Conservation (phyloP, 2,797 vertebrate genomes). For the Ispidina lecontei region DNA sequence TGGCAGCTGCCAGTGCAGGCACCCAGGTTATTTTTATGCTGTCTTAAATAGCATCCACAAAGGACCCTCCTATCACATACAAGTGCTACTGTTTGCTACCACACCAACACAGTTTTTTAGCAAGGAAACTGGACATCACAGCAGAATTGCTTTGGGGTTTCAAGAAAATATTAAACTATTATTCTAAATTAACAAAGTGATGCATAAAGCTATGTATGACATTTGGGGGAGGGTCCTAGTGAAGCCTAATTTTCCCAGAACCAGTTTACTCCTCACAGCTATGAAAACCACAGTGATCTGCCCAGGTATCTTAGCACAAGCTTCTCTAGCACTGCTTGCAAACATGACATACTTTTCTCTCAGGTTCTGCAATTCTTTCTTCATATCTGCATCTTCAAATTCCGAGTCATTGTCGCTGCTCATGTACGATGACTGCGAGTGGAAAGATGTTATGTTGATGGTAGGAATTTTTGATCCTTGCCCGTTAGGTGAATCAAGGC, state of each 20-base stretch:
- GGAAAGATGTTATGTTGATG: slow-evolving; percentile 83
- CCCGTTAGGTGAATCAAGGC: slow-evolving; percentile 84
- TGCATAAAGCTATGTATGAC: neutral
- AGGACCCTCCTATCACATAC: neutral
- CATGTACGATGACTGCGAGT: slow-evolving; percentile 89
- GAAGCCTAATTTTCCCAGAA: neutral
- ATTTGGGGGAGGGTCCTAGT: neutral
- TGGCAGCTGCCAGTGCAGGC: neutral
- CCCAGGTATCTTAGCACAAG: neutral
- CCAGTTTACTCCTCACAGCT: neutral
- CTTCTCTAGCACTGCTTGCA: neutral
- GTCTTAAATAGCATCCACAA: neutral
- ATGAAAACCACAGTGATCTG: neutral
- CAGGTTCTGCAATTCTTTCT: slow-evolving; percentile 91
- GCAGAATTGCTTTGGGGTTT: neutral
- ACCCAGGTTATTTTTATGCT: neutral
- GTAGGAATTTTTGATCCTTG: slow-evolving; percentile 83
- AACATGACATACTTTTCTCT: slow-evolving; percentile 89
- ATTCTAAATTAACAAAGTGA: neutral
- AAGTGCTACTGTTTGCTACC: neutral
- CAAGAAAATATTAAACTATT: neutral
- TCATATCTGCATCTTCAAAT: slow-evolving; percentile 94
- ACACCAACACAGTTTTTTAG: neutral
- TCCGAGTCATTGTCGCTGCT: slow-evolving; percentile 99
- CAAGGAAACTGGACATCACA: neutral